Conservation (phyloP, 2,888 invertebrate genomes). For the Muscina levida region DNA sequence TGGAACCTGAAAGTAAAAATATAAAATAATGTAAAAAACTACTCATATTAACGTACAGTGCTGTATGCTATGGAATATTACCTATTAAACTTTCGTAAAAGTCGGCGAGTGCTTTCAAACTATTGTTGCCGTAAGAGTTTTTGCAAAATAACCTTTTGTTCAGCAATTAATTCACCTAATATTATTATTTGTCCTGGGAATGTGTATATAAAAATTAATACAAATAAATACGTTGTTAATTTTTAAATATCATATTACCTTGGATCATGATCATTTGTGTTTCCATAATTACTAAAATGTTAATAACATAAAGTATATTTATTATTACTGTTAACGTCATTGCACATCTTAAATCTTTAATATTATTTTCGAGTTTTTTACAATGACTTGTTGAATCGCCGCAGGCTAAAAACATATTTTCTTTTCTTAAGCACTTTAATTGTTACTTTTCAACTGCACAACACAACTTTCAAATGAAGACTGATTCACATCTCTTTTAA, state of each 20-base stretch:
- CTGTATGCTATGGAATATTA: too few species aligned
- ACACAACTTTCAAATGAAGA: not conserved
- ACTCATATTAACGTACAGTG: not conserved
- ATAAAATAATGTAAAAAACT: not conserved
- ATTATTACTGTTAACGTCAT: too few species aligned
- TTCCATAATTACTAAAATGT: too few species aligned
- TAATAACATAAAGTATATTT: too few species aligned
- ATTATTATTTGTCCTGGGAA: not conserved
- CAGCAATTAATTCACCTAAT: not conserved
- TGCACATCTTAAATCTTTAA: too few species aligned
- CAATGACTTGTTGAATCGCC: too few species aligned
- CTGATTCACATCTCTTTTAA: not conserved
- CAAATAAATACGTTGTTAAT: too few species aligned
- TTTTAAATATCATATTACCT: too few species aligned
- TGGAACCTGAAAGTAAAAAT: slow-evolving; percentile 1
- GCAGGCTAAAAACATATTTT: too few species aligned
- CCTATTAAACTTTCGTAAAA: too few species aligned
- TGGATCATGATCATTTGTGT: too few species aligned
- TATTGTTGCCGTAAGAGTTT: not conserved
- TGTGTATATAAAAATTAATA: not conserved
- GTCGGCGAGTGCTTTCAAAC: not conserved
- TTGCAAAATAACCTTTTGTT: not conserved
- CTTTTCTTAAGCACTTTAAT: not conserved
- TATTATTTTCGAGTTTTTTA: too few species aligned
- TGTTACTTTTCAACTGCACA: not conserved